Base-by-base conservation (phyloP, 2,797 vertebrate species). In the Hoplostethus mediterraneus region DNA sequence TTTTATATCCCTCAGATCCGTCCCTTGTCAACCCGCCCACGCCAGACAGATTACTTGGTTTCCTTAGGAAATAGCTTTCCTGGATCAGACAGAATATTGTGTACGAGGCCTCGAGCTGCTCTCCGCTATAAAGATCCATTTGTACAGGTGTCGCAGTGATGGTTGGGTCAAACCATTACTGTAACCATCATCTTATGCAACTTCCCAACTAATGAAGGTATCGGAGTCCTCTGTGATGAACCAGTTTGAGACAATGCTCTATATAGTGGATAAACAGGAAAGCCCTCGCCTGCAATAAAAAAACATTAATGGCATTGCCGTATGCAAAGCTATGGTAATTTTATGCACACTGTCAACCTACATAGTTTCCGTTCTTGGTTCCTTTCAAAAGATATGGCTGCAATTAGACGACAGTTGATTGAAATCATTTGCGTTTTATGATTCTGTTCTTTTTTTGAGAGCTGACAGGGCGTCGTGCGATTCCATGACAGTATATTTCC, bases 351-450 rank as follows among this genome's bases (percentile, higher is more conserved):
- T 90, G 91, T 93, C 91, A 91, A 86, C 89, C 85, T 85, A 86
- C 88, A 90, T 88, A 71, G 84, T 69, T 81, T 82, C 82, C 48
- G 55, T 73, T 77, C 83, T 73, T 67, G 75, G 72, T 82, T 85
- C 74, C 40, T 90, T 91, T 89, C 81, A 85, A 83, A 90, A 89
- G 84, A 79, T 85, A 78, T 57, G 82, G 59, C 89, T 75, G 79
- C 89, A 92, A 93, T 93, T 94, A 92, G 90, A 81, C 70, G 87
- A 90, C 90, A 91, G 77, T 78, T 92, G 91, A 93, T 92, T 92
- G 92, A 93, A 92, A 92, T 89, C 88, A 79, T 83, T 88, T 87
- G 81, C 79, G 72, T 91, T 94, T 92, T 92, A 90, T 86, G 84
- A 88, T 88, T 90, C 79, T 31, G 79, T 91, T 90, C 84, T 86